phyloP scores from a whole-genome alignment of 2,113 vertebrate species.

The Corythornis madagascariensis region DNA sequence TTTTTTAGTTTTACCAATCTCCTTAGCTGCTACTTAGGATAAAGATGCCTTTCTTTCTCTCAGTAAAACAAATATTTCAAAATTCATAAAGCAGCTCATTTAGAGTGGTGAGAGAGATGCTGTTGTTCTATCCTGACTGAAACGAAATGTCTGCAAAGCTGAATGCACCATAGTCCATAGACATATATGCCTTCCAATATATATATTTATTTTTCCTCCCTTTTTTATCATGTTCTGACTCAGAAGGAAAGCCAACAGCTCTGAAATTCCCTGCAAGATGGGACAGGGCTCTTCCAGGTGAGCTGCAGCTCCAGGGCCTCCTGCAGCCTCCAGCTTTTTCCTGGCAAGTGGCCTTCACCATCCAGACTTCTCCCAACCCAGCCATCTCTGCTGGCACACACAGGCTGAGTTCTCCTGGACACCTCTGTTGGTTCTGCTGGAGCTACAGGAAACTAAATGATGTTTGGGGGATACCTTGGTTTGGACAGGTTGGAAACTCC shows the following conservation, averaged over 20 bases:
- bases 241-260: background rate
- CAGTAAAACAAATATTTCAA: background rate
- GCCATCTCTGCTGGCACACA: background rate
- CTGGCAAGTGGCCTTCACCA: background rate
- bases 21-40: background rate
- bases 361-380: background rate
- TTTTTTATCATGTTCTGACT: background rate
- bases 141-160: background rate
- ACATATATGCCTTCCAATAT: background rate
- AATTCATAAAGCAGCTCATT: background rate
- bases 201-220: background rate
- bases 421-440: background rate
- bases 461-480: background rate
- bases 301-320: background rate
- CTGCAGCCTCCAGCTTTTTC: background rate
- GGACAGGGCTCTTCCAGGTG: background rate
- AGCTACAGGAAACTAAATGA: background rate
- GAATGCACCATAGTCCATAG: accelerated
- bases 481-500: background rate
- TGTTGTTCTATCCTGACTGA: background rate
- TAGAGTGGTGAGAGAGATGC: background rate
- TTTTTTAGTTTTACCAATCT: background rate
- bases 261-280: background rate
- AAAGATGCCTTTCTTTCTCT: background rate
- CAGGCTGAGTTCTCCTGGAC: background rate